Conservation (phyloP, 1,140 invertebrate species). For the Uloborus diversus region DNA sequence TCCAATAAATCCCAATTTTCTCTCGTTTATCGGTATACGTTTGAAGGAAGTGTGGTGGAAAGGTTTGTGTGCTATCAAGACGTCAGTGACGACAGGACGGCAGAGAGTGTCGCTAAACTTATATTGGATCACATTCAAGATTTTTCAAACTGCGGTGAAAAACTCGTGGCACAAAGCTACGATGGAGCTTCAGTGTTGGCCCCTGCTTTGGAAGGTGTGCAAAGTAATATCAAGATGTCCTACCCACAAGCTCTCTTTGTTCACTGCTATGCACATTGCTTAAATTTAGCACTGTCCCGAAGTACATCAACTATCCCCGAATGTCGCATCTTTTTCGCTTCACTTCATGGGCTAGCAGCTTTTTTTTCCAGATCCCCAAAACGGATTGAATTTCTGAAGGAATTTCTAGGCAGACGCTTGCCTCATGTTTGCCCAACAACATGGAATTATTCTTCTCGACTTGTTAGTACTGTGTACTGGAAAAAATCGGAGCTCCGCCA, state of each 20-base stretch:
- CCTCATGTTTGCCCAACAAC: neutral
- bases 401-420: conserved; percentile 5
- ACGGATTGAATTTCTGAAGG: conserved; percentile 3
- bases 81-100: conserved; percentile 40
- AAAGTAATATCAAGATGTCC: conserved; percentile 60
- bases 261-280: conserved; percentile 63
- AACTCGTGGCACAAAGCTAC: conserved; percentile 64
- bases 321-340: conserved; percentile 35
- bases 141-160: conserved; percentile 59
- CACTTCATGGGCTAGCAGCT: conserved; percentile 22
- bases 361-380: conserved; percentile 52
- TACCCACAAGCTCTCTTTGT: conserved; percentile 62
- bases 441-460: neutral
- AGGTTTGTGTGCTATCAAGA: conserved; percentile 49
- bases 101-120: conserved; percentile 6
- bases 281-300: conserved; percentile 62
- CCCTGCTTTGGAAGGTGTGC: conserved; percentile 60
- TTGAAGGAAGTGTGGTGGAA: conserved; percentile 33
- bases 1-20: conserved; percentile 36
- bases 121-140: conserved; percentile 23
- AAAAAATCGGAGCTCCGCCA: neutral
- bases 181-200: conserved; percentile 62
- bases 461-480: neutral
- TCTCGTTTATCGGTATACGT: conserved; percentile 39
- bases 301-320: conserved; percentile 32